Evolutionary conservation across 2,797 vertebrate species (phyloP).

Genomic region (Oryzias dopingdopingensis): DNA sequence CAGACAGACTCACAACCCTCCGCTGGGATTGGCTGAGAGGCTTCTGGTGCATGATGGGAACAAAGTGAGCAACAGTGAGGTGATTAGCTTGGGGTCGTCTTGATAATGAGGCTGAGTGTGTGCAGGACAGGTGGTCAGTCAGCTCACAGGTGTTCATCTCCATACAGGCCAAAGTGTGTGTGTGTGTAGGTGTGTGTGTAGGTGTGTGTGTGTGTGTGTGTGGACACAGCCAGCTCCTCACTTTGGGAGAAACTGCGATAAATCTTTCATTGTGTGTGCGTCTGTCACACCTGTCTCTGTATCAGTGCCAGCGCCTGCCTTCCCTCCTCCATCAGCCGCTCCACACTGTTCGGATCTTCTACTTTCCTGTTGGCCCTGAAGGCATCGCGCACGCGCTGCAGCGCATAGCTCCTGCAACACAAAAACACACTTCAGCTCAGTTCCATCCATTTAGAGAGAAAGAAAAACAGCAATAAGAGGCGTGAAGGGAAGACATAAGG

Average conservation of each 20-base stretch:
- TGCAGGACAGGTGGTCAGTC: conserved; percentile 52
- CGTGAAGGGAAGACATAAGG: background rate
- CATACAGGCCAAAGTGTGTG: conserved; percentile 32
- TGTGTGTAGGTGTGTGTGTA: conserved; percentile 14
- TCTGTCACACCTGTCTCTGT: conserved; percentile 84
- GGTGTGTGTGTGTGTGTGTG: conserved; percentile 11
- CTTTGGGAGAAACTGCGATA: no score
- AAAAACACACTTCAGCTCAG: conserved; percentile 10
- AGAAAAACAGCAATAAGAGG: background rate
- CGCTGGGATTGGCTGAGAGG: conserved; percentile 25
- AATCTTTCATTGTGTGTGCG: conserved; percentile 8
- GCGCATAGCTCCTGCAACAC: conserved; percentile 83
- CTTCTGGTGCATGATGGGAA: conserved; percentile 60
- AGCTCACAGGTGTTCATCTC: conserved; percentile 65
- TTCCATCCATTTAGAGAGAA: background rate
- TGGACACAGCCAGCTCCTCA: background rate
- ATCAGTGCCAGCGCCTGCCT: conserved; percentile 81
- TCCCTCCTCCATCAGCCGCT: conserved; percentile 81
- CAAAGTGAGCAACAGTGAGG: conserved; percentile 57
- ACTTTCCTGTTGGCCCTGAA: conserved; percentile 88
- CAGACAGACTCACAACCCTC: conserved; percentile 11
- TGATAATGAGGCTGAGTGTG: conserved; percentile 16
- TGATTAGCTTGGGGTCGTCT: conserved; percentile 46
- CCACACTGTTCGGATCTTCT: conserved; percentile 79
- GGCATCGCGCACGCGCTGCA: conserved; percentile 88